Base-by-base conservation (phyloP, 1,140 invertebrate genomes). In the Bombus waltoni region DNA sequence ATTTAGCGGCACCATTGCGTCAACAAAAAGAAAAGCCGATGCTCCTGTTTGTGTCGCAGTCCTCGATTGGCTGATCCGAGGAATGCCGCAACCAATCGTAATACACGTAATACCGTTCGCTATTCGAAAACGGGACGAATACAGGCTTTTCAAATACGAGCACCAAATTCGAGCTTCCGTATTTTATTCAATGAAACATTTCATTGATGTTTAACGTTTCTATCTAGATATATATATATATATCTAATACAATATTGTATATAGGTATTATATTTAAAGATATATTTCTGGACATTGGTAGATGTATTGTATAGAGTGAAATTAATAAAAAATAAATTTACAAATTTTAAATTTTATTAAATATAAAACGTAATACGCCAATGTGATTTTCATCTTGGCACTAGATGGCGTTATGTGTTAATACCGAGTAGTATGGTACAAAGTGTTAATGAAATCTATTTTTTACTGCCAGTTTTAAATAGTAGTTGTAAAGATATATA, bases 1-100 rank as follows among this genome's bases (percentile, higher is more conserved):
- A 92, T 92, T 93, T 93, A 93, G 91, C 77, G 72, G 35, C 71
- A 32, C 80, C 74, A 86, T 92, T 90, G 85, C 87, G 88, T 90
- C 88, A 91, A 92, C 83, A 88, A 92, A 92, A 92, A 92, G 89
- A 92, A 92, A 92, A 92, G 88, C 74, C 87, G 91, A 90, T 76
- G 89, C 89, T 83, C 65, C 81, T 78, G 86, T 90, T 90, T 86
- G 80, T 90, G 89, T 86, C 89, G 87, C 88, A 82, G 35, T 38
- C 65, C 81, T 72, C 75, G 86, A 90, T 90, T 90, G 89, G 88
- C 86, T 76, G 71, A 80, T 65, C 68, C 77, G 62, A 70, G 73
- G 22, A 66, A 87, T 62, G 85, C 62, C 72, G 75, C 74, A 62
- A 83, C 86, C 82, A 90, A 90, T 90, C 66, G 68, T 74, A 25